Evolutionary conservation across 2,888 invertebrate genomes (phyloP), one percentile per base, ranked within the genome.

Genomic region (Tanypteryx hageni): DNA sequence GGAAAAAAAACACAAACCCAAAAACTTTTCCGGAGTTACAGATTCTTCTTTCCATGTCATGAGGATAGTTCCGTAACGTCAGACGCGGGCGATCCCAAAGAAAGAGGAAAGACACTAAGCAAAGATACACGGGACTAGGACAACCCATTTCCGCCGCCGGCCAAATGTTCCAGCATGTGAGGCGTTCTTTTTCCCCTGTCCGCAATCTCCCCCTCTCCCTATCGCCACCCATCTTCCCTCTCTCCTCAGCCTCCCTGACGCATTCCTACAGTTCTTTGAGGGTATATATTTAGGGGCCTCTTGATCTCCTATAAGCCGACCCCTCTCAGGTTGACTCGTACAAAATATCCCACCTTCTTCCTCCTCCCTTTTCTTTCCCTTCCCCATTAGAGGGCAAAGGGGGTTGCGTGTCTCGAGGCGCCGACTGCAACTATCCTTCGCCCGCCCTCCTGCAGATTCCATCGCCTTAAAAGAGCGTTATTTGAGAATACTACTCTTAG

Each of bases 91-190:
- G 18, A 7, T 31, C 8, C n/a, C 1, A 86, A 31, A 61, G 44
- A 31, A 18, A 31, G 61, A n/a, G 83, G n/a, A 31, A 64, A 89
- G 89, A 44, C n/a, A 89, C 68, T 89, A 44, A 89, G 89, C 89
- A 89, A 89, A 68, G 89, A 89, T 56, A 89, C 89, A 89, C 64
- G 89, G 64, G 89, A 86, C 86, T 86, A 86, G 86, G 61, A 68
- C 89, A 89, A 89, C 89, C 89, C 89, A 89, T 64, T 89, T 89
- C 89, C 89, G 89, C 44, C 89, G 18, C 89, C 64, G 68, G 89
- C 89, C 64, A 89, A 89, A 64, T 86, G 86, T 22, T 86, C 61
- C 59, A 61, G 61, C 61, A 31, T 27, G 22, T 59, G 16, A 86
- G 64, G 64, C 16, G 44, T 44, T 44, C 44, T 44, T n/a, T 83